phyloP scores from a whole-genome alignment of 2,113 vertebrate genomes.

The Corvus cornix region DNA sequence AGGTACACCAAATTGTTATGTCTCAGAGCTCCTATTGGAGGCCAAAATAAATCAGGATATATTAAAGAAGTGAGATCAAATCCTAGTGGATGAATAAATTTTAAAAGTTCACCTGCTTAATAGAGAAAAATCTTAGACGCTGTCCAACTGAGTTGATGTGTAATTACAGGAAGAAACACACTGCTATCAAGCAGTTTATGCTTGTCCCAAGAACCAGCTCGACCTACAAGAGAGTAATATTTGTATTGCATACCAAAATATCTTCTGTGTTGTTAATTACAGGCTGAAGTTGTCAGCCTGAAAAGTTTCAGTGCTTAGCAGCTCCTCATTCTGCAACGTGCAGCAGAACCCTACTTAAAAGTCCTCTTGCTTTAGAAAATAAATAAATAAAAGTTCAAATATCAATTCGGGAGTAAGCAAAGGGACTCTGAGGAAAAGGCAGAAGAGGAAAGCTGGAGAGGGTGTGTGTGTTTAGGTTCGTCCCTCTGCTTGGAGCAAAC shows the following conservation, averaged over 20 bases:
- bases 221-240: not conserved
- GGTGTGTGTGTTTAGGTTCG: not conserved
- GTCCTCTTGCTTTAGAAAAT: not conserved
- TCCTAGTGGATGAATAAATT: not conserved
- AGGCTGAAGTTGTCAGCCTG: not conserved
- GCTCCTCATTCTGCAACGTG: not conserved
- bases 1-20: not conserved
- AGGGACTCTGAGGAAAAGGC: not conserved
- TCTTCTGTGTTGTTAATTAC: not conserved
- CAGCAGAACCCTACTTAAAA: not conserved
- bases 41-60: not conserved
- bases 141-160: not conserved
- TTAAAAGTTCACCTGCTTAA: not conserved
- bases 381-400: not conserved
- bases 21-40: not conserved
- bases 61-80: not conserved
- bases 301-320: not conserved
- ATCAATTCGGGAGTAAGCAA: not conserved
- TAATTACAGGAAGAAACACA: not conserved
- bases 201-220: not conserved
- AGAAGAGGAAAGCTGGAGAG: not conserved
- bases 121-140: not conserved
- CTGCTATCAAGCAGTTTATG: not conserved
- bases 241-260: not conserved
- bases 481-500: not conserved